Evolutionary conservation across 2,888 invertebrate species (phyloP), one percentile per base, ranked within the genome.

Genomic region (Leucophora obtusa): DNA sequence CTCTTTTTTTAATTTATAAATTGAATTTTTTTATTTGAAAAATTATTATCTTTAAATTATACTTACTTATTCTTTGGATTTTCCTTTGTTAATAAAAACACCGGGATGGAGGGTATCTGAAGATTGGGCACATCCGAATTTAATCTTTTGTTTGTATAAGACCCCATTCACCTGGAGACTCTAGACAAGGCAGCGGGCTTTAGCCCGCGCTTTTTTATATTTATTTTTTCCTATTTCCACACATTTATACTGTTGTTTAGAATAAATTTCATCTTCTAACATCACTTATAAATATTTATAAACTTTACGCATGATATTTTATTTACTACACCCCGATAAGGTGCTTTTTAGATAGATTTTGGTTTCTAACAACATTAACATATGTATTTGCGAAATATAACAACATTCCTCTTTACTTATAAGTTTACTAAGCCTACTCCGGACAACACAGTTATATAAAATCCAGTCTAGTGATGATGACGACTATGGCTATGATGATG

Each of bases 361-460:
- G 60, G 24, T 33, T 62, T 2, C 10, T 15, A n/a, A n/a, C 17
- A 3, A 2, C 6, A 47, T 71, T 63, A 54, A 47, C 21, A 60
- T 71, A n/a, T n/a, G n/a, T n/a, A 62, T 60, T 71, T 62, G 60
- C 60, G n/a, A 71, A 54, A 56, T 63, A 71, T 38, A 62, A 60
- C 43, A 62, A 60, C 43, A 71, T 62, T 71, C 24, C 18, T 54
- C 33, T 17, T 3, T 28, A 28, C 6, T 28, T 28, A 28, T 28
- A 4, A 9, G 18, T 47, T 54, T n/a, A 21, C n/a, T 58, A 63
- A 63, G 50, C 50, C 54, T 63, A 71, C 14, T 54, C 7, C 15
- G 58, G 4, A 28, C 28, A 4, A 28, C 17, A 54, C 43, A 54
- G 17, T 62, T 28, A 47, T 47, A 47, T 2, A 38, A 47, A 47